Conservation (phyloP, 2,797 vertebrate genomes). For the Botia almorhae region DNA sequence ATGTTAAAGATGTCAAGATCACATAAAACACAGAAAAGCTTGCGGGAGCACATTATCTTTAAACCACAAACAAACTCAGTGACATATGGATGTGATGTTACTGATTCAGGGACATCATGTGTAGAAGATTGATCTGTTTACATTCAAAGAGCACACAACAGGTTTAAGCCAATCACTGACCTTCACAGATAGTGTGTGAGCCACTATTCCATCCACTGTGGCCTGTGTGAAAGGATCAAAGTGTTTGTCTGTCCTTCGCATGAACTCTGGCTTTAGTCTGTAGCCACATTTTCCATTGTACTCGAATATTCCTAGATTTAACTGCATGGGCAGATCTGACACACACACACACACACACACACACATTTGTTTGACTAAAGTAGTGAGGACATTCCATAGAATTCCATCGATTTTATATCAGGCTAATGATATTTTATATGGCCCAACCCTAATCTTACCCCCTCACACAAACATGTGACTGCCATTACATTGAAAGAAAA, state of each 20-base stretch:
- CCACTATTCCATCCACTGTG: slow-evolving; percentile 96
- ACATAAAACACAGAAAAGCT: not conserved
- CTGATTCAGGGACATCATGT: not conserved
- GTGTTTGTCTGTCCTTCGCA: slow-evolving; percentile 95
- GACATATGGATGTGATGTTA: no score
- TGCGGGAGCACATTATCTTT: not conserved
- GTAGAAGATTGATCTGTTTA: not conserved
- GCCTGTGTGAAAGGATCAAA: slow-evolving; percentile 97
- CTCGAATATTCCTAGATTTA: slow-evolving; percentile 97
- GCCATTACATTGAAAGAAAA: no score
- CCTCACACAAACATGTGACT: no score
- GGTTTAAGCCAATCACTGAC: slow-evolving; percentile 66
- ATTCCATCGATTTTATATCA: no score
- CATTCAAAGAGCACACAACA: no score
- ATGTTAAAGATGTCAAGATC: not conserved
- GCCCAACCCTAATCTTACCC: no score
- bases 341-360: slow-evolving; percentile 3
- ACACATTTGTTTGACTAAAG: not conserved
- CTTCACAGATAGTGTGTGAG: slow-evolving; percentile 97
- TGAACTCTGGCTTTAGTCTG: slow-evolving; percentile 96
- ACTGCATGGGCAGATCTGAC: slow-evolving; percentile 96
- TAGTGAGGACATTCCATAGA: no score
- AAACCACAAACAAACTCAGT: no score
- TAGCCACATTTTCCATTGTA: slow-evolving; percentile 97
- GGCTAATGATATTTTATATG: no score